These are phyloP conservation scores for Salvelinus fontinalis DNA, from an alignment of 2,113 vertebrate species.

Conservation along the genomic window DNA sequence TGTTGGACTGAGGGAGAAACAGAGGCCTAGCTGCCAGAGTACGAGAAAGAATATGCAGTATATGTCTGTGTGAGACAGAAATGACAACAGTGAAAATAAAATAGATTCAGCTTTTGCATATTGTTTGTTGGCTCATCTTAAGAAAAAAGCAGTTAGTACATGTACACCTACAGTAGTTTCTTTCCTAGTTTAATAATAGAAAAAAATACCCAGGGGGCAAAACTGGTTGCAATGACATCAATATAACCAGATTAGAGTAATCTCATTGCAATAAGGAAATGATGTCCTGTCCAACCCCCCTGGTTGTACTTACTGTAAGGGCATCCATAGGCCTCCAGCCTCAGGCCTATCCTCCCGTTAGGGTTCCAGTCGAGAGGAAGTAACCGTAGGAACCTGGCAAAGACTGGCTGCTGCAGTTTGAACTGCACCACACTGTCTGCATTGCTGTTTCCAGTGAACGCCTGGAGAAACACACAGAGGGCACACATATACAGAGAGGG, in stretches of 20 bases:
- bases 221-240: no score
- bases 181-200: no score
- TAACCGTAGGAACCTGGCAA: slow-evolving; percentile 81
- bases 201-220: no score
- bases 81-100: no score
- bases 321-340: slow-evolving; percentile 84
- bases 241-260: no score
- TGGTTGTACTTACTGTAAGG: slow-evolving; percentile 78
- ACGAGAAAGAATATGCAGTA: not conserved
- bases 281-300: not conserved
- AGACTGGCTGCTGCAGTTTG: slow-evolving; percentile 82
- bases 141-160: no score
- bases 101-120: no score
- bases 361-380: slow-evolving; percentile 83
- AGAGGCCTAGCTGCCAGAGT: not conserved
- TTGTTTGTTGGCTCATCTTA: no score
- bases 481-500: not conserved
- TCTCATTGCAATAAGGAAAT: no score
- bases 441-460: slow-evolving; percentile 83
- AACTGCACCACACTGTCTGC: slow-evolving; percentile 83
- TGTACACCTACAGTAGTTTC: no score
- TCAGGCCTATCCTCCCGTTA: slow-evolving; percentile 83
- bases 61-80: not conserved
- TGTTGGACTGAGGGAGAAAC: slow-evolving; percentile 5
- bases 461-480: slow-evolving; percentile 52